Evolutionary conservation across 30 jellyfish, hydroid and myxozoan genomes (phyloP).

Genomic region (Chrysaora quinquecirrha): DNA sequence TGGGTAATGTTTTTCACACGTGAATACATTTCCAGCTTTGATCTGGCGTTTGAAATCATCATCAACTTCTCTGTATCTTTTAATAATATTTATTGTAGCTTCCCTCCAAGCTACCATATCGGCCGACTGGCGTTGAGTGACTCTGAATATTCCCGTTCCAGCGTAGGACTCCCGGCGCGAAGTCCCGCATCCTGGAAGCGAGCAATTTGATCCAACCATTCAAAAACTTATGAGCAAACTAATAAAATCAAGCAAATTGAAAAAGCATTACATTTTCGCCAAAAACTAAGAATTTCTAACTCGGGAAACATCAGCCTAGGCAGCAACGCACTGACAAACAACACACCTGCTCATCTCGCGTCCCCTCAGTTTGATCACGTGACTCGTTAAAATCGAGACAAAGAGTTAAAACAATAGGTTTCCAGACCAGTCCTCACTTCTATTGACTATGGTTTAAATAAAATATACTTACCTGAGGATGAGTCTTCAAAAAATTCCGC

Average conservation of each 20-base stretch:
- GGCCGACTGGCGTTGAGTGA: constrained; percentile 15
- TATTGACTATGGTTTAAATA: constrained; percentile 6
- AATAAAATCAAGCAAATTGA: background rate
- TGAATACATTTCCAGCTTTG: background rate
- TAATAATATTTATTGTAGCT: constrained; percentile 5
- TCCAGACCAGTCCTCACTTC: constrained; percentile 23
- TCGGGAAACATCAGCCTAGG: too few species aligned
- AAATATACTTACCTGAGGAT: too few species aligned
- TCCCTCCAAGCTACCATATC: constrained; percentile 17
- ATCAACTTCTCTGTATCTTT: constrained; percentile 20
- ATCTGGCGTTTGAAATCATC: constrained; percentile 22
- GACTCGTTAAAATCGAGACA: constrained; percentile 4
- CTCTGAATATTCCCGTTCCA: constrained; percentile 5
- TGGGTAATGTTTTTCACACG: constrained; percentile 17
- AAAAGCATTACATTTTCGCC: background rate
- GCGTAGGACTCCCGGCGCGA: constrained; percentile 12
- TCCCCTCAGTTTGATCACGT: constrained; percentile 10
- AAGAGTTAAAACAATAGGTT: constrained; percentile 7
- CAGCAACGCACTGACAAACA: constrained; percentile 14
- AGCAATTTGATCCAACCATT: constrained; percentile 10
- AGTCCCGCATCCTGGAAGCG: constrained; percentile 15
- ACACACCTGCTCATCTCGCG: constrained; percentile 2
- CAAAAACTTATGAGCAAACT: too few species aligned
- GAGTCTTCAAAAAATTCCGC: too few species aligned
- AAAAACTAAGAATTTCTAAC: too few species aligned